Conservation (phyloP, 37 sponge, comb jelly and placozoan species). For the Mnemiopsis leidyi region DNA sequence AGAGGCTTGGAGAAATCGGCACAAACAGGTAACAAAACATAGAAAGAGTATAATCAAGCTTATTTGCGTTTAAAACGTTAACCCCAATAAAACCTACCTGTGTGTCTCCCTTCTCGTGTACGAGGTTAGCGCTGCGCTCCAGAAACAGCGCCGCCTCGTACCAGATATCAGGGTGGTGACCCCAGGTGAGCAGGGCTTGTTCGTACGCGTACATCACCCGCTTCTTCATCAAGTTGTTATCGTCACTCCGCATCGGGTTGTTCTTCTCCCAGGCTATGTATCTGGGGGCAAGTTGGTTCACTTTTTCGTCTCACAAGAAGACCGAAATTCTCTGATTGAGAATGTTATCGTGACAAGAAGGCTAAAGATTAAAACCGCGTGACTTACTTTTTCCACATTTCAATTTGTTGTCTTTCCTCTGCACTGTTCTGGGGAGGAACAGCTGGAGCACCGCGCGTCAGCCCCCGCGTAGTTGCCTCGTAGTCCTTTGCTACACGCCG, state of each 20-base stretch:
- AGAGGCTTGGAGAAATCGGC: no score
- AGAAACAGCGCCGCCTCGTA: conserved; percentile 87
- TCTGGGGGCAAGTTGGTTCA: no score
- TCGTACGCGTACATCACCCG: conserved; percentile 71
- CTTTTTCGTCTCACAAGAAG: no score
- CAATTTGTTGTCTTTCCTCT: conserved; percentile 81
- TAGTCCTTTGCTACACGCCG: conserved; percentile 77
- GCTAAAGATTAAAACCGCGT: no score
- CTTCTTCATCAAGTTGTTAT: conserved; percentile 73
- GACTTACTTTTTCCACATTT: conserved; percentile 79
- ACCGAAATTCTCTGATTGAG: no score
- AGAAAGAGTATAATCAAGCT: no score
- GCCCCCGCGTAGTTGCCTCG: conserved; percentile 74
- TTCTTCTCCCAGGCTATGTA: conserved; percentile 90
- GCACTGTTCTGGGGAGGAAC: conserved; percentile 78
- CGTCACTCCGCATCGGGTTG: conserved; percentile 86
- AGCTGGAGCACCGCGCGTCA: conserved; percentile 73
- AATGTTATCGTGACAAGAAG: no score
- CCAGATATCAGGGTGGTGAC: conserved; percentile 90
- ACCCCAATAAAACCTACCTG: no score
- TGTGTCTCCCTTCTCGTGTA: conserved; percentile 70
- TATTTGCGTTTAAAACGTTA: no score
- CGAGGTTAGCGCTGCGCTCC: conserved; percentile 69
- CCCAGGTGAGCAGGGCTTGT: conserved; percentile 83
- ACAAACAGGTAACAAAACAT: no score